Evolutionary conservation across 2,888 invertebrate genomes (phyloP), one percentile per base, ranked within the genome.

Genomic region (Hartigia nigra): DNA sequence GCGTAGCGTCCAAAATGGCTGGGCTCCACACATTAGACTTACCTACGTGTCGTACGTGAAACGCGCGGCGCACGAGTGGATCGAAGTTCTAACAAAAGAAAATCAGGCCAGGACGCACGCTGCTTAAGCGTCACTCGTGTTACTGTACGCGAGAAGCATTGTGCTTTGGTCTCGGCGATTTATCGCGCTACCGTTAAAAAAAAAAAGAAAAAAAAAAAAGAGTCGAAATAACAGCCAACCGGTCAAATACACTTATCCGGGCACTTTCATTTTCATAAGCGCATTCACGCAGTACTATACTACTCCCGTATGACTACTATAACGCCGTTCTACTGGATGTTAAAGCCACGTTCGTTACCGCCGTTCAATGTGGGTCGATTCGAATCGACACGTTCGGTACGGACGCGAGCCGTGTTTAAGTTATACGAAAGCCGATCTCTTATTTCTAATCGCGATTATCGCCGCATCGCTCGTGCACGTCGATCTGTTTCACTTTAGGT

Each of bases 61-160:
- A 31, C 72, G n/a, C 72, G 69, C 69, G 72, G 34, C 23, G 12
- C 31, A 72, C 14, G 31, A 72, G 12, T 14, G 31, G 31, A 72
- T 72, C 72, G 72, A 31, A n/a, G 72, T 72, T 72, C 23, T 9
- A 55, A 23, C 55, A 55, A 55, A 55, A 55, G 55, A 55, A 55
- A 55, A 72, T 34, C 72, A 72, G 72, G 72, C 72, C 72, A 72
- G 32, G 72, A 72, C 72, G 72, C 72, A 34, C 72, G 72, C 72
- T 12, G 32, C 31, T 34, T 34, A 31, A 72, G 31, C 72, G 72
- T 31, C 55, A 23, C 55, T 55, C 55, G 55, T 55, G 55, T 55
- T 55, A 34, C 72, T 12, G 14, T 31, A 31, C 5, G 31, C 72
- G 34, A 72, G 72, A 34, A 12, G 12, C 72, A 72, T 72, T 72